Base-by-base conservation (phyloP, 1,140 invertebrate species). In the Drosophila orena region DNA sequence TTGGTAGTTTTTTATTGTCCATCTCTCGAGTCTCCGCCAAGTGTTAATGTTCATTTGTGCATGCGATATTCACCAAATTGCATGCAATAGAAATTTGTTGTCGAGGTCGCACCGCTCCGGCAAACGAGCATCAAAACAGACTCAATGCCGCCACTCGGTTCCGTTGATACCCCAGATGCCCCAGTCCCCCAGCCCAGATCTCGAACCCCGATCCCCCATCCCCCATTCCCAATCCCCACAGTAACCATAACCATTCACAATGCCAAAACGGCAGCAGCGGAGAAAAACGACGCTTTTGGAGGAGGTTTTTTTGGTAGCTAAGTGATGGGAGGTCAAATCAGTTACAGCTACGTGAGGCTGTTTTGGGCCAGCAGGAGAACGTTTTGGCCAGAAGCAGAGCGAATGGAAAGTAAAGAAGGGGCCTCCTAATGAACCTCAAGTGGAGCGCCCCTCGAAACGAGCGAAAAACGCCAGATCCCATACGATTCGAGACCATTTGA, bases 11-110 rank as follows among this genome's bases (percentile, higher is more conserved):
- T 64, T 58, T 49, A 61, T 52, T 65, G 42, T 56, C 15, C 54
- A 49, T 70, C 54, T 79, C 43, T 56, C 46, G 62, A 61, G 47
- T 49, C 50, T 24, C 52, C 38, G 69, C 57, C 74, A 89, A 89
- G 84, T 88, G 75, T 83, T 89, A 83, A 88, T 88, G 84, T 77
- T 83, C 73, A 86, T 88, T 88, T 88, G 69, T 50, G 75, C 79
- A 84, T 79, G 69, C 70, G 59, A 83, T 83, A 83, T 71, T 83
- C 56, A 30, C 64, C 44, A 78, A 81, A 78, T 83, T 61, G 64
- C 68, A 80, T 70, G 75, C 70, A 66, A 75, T 69, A 76, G 69
- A 86, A 86, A 86, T 78, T 88, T 88, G 74, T 65, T 66, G 58
- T 62, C 68, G 76, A 58, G 62, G 77, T 70, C 66, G 68, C 61